Evolutionary conservation across 1,140 invertebrate genomes (phyloP), one percentile per base, ranked within the genome.

Genomic region (Trichonephila inaurata): DNA sequence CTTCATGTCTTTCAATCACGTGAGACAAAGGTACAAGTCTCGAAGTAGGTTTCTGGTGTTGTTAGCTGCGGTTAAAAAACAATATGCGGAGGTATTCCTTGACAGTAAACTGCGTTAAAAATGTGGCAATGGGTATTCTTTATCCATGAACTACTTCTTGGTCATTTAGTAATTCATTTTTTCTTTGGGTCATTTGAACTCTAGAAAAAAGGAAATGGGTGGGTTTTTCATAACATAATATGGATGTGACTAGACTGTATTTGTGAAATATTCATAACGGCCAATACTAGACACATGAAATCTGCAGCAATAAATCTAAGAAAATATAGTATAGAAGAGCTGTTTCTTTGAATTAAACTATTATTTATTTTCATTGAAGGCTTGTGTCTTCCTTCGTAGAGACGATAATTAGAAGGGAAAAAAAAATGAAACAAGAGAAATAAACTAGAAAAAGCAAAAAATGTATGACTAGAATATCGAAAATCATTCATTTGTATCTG

Each of bases 11-110:
- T 28, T 33, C 5, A 40, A 12, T n/a, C 28, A 8, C 72, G 16
- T 18, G 28, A 14, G 14, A 77, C 10, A 72, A 14, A 72, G 33
- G 14, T 33, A 7, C 72, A 77, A 28, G 5, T 40, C 7, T 33
- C 28, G 24, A 18, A 18, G 18, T 77, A 33, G 16, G 12, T 14
- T 33, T 24, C 33, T 3, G 10, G 69, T 33, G 33, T 77, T 16
- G 72, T 77, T 33, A 77, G 24, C 33, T 77, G 28, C 33, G 72
- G 72, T 77, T 77, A 33, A 24, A 33, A 77, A 77, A 77, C 72
- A 77, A 77, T 77, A 33, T 77, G 12, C 16, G 72, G 14, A 77
- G 72, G 72, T 77, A 77, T 40, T 77, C 72, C 72, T 77, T 77
- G 72, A 77, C 72, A 40, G 14, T 33, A 77, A 77, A 40, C 28